Conservation (phyloP, 2,797 vertebrate genomes). For the Takifugu ocellatus region DNA sequence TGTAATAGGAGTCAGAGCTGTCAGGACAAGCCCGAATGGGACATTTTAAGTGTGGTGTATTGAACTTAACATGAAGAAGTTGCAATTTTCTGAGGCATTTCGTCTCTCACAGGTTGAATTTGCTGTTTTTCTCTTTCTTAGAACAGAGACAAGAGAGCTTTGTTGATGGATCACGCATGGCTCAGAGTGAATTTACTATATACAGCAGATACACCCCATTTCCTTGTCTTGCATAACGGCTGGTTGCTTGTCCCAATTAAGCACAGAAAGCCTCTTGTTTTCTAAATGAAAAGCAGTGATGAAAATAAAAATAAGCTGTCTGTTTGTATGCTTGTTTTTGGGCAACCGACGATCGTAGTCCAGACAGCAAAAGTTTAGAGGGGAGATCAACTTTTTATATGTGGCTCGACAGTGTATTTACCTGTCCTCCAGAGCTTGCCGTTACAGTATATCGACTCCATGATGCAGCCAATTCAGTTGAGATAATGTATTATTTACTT, state of each 20-base stretch:
- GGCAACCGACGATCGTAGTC: conserved; percentile 50
- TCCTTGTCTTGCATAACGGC: conserved; percentile 67
- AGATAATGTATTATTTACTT: too few species aligned
- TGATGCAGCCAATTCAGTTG: too few species aligned
- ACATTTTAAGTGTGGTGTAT: conserved; percentile 8
- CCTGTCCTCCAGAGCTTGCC: too few species aligned
- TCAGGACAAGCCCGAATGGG: conserved; percentile 2
- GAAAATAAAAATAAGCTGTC: conserved; percentile 32
- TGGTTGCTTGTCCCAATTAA: conserved; percentile 50
- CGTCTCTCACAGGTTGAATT: conserved; percentile 31
- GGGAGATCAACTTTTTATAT: neutral
- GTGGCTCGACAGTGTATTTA: neutral
- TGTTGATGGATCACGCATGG: conserved; percentile 56
- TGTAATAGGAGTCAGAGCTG: too few species aligned
- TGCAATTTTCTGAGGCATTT: conserved; percentile 16
- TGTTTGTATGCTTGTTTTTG: conserved; percentile 44
- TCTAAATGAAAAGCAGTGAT: conserved; percentile 55
- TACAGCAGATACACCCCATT: conserved; percentile 73
- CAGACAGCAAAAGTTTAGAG: conserved; percentile 27
- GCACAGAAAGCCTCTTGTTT: conserved; percentile 72
- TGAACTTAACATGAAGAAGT: conserved; percentile 3
- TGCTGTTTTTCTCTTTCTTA: conserved; percentile 31
- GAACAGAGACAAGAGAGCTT: conserved; percentile 51
- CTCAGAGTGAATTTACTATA: conserved; percentile 57
- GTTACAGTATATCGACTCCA: too few species aligned